Evolutionary conservation across 2,797 vertebrate genomes (phyloP).

Genomic region (Coreius guichenoti): DNA sequence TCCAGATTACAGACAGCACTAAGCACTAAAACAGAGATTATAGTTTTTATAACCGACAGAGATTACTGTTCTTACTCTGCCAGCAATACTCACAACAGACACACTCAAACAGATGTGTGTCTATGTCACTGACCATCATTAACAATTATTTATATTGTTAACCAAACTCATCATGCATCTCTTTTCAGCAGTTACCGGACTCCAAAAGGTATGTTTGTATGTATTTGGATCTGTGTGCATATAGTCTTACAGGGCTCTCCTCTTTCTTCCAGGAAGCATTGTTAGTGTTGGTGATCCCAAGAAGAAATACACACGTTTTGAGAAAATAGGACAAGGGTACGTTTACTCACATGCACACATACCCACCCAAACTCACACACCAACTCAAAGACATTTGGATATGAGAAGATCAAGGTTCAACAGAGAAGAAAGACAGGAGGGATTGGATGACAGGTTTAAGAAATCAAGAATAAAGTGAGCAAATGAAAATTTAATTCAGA

Average conservation of each 20-base stretch:
- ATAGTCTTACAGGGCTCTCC: slow-evolving; percentile 36
- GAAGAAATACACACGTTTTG: slow-evolving; percentile 98
- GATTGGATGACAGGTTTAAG: not conserved
- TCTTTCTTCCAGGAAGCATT: slow-evolving; percentile 87
- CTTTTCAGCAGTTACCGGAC: not conserved
- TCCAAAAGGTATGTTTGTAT: slow-evolving; percentile 28
- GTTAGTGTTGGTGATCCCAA: slow-evolving; percentile 98
- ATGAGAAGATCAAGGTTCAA: not conserved
- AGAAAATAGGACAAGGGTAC: slow-evolving; percentile 94
- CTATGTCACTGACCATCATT: not conserved
- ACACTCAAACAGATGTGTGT: not conserved
- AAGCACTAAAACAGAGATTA: slow-evolving; percentile 24
- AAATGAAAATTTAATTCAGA: not conserved
- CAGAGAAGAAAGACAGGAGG: not conserved
- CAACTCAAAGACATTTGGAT: not conserved
- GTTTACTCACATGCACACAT: slow-evolving; percentile 50
- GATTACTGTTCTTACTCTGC: slow-evolving; percentile 28
- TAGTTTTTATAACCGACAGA: slow-evolving; percentile 15
- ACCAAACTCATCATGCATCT: not conserved
- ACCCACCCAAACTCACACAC: slow-evolving; percentile 5
- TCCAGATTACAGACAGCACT: not conserved
- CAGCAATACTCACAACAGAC: not conserved
- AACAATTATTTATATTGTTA: not conserved
- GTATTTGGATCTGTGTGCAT: slow-evolving; percentile 8
- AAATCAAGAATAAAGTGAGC: not conserved